Evolutionary conservation across 2,113 vertebrate genomes (phyloP), one percentile per base, ranked within the genome.

Genomic region (Poeciliopsis retropinna): DNA sequence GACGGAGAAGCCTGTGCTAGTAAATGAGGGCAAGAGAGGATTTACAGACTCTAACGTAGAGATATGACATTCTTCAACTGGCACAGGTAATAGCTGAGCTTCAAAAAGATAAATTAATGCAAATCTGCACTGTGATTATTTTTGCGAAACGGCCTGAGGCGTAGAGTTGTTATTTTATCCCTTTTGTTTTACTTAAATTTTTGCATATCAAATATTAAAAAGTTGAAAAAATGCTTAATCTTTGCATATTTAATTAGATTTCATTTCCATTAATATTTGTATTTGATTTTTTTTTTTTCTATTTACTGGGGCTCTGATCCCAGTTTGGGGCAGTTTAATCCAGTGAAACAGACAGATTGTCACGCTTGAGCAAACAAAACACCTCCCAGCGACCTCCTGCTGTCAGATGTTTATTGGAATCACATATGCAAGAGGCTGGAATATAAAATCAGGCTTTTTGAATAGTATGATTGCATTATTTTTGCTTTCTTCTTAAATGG

Each of bases 11-110:
- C 96, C 96, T 54, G 92, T 93, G 54, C 92, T 97, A 44, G 94
- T 95, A 81, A 96, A 97, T 7, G 96, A 97, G 93, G 96, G 96
- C 82, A 96, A 95, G 89, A 95, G 94, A 84, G 96, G 96, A 91
- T 97, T 97, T 90, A 96, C 95, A 60, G 95, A 96, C 84, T 87
- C 92, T 64, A 94, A 93, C 29, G 88, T 96, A 83, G 96, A 97
- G 85, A 95, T 97, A 83, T 97, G 92, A 93, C 74, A 90, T 14
- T 65, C 80, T 80, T 81, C 75, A 68, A 68, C 71, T 74, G 64
- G 94, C 87, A 83, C 84, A 88, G 90, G 89, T 92, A 91, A 75
- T 73, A 72, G 73, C 64, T 70, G 71, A 82, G 85, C 81, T 88
- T 86, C 80, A 15, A 1, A 82, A 92, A 82, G 84, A 80, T 70